Conservation (phyloP, 2,113 vertebrate species). For the Cercocebus atys region DNA sequence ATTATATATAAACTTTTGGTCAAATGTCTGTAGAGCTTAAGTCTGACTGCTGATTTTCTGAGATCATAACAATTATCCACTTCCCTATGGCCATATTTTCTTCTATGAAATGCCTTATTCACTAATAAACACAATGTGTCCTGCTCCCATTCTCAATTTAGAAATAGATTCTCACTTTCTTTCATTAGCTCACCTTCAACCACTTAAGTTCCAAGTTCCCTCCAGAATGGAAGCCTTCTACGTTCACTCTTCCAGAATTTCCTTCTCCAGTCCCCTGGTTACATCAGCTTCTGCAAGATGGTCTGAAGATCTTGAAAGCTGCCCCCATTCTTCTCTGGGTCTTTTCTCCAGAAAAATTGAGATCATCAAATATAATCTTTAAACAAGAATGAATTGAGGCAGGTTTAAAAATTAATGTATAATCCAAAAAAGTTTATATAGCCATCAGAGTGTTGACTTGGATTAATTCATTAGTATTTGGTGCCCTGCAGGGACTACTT, state of each 20-base stretch:
- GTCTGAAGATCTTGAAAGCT: background rate
- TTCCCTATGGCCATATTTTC: background rate
- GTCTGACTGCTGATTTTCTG: background rate
- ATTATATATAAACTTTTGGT: background rate
- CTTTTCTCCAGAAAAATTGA: background rate
- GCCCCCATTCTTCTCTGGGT: background rate
- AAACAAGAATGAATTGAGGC: background rate
- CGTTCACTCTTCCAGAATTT: background rate
- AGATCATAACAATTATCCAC: background rate
- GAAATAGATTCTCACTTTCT: background rate
- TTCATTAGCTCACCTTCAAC: background rate
- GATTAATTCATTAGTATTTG: conserved; percentile 46
- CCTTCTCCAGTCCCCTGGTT: background rate
- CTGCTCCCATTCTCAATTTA: background rate
- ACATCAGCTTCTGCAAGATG: background rate
- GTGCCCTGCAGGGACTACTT: background rate
- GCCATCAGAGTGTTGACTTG: conserved; percentile 7
- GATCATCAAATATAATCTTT: conserved; percentile 23
- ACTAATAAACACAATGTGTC: background rate
- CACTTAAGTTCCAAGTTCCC: background rate
- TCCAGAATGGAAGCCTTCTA: background rate
- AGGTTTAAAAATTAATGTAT: conserved; percentile 31
- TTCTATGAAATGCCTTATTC: background rate
- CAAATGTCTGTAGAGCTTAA: background rate
- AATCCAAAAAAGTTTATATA: background rate